Evolutionary conservation across 1,140 invertebrate genomes (phyloP).

Genomic region (Diplogasteroides magnus): DNA sequence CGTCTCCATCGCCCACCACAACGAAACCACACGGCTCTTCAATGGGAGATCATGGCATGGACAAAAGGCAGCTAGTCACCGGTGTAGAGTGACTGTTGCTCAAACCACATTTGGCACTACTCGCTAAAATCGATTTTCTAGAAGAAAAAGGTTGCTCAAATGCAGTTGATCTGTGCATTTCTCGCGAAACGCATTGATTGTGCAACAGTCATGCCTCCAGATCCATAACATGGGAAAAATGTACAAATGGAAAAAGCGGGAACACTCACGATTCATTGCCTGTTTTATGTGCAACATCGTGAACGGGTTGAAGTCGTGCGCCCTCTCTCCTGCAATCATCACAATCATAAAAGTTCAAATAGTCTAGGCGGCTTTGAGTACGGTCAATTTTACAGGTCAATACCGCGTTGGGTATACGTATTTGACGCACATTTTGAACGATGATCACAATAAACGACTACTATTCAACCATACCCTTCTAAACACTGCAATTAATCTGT

Average conservation of each 20-base stretch:
- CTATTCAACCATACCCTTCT: neutral
- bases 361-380: conserved; percentile 5
- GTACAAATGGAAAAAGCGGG: neutral
- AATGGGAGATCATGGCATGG: neutral
- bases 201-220: too few relatives aligned
- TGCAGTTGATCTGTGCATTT: too few relatives aligned
- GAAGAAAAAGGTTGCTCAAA: too few relatives aligned
- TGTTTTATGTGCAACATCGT: neutral
- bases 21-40: neutral
- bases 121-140: too few relatives aligned
- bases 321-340: too few relatives aligned
- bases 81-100: too few relatives aligned
- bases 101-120: too few relatives aligned
- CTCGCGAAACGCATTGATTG: too few relatives aligned
- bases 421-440: neutral
- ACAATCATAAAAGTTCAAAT: too few relatives aligned
- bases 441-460: neutral
- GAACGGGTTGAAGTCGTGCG: neutral
- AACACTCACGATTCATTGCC: neutral
- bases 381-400: neutral
- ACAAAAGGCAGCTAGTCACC: too few relatives aligned
- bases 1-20: neutral
- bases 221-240: too few relatives aligned
- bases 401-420: neutral
- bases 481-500: neutral